Percentiles rank a stretch among this genome's conserved stretches.
Evolutionary conservation across 2,797 vertebrate genomes (phyloP).

Genomic region (Netta rufina): DNA sequence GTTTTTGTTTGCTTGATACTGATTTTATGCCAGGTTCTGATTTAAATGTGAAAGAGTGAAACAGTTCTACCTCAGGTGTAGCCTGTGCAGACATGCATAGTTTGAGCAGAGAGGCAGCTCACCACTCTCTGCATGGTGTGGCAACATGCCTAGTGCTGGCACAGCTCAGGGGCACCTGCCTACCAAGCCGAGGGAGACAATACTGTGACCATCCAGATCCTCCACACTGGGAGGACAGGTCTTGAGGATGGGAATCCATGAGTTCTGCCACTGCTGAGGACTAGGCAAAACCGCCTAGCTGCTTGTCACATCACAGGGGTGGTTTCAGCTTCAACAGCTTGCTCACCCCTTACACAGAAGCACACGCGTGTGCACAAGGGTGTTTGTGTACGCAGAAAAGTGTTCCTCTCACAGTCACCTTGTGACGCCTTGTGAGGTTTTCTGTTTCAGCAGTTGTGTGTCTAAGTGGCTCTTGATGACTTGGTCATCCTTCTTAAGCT

Average conservation of each 20-base stretch:
- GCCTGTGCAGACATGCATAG: accelerated
- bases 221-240: not conserved
- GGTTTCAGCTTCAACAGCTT: not conserved
- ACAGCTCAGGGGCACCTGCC: not conserved
- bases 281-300: not conserved
- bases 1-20: not conserved
- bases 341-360: not conserved
- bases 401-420: not conserved
- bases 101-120: not conserved
- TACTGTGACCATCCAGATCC: not conserved
- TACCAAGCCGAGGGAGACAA: not conserved
- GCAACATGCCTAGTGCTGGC: not conserved
- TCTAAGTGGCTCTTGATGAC: not conserved
- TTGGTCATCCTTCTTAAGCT: constrained; percentile 8
- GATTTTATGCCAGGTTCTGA: not conserved
- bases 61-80: not conserved
- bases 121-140: accelerated
- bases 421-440: not conserved
- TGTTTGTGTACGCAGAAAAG: not conserved
- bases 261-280: not conserved
- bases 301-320: not conserved
- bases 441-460: not conserved
- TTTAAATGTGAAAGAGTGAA: not conserved
- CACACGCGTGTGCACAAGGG: accelerated
- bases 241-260: not conserved